A percentile compares a stretch with the other conserved stretches of the same genome.
Conservation (phyloP, 1,140 invertebrate species). For the Halictus rubicundus region DNA sequence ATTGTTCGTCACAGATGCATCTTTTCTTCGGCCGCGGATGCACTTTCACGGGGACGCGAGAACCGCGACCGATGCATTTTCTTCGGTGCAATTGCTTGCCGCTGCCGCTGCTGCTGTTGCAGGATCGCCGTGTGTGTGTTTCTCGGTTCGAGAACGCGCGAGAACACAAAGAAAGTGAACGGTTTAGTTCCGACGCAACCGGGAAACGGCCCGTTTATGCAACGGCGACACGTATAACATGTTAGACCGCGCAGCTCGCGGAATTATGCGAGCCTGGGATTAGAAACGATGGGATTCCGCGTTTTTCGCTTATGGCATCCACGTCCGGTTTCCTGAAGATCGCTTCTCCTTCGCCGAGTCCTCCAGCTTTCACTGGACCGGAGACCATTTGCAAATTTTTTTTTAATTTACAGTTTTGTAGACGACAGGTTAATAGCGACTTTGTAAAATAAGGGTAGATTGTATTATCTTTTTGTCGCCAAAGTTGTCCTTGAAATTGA, state of each 20-base stretch:
- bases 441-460: no score
- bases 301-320: not conserved
- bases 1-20: slow-evolving; percentile 30
- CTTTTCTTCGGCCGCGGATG: slow-evolving; percentile 4
- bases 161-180: slow-evolving; percentile 62
- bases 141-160: not conserved
- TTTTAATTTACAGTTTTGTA: no score
- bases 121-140: not conserved
- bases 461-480: no score
- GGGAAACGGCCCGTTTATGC: slow-evolving; percentile 54
- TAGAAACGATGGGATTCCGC: not conserved
- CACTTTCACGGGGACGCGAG: slow-evolving; percentile 50
- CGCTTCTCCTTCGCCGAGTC: no score
- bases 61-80: not conserved
- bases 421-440: no score
- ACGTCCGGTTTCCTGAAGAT: no score
- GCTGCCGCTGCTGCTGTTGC: no score
- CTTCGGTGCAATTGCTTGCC: no score
- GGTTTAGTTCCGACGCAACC: slow-evolving; percentile 35
- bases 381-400: no score
- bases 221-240: not conserved
- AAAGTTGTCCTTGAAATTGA: no score
- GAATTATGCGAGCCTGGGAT: slow-evolving; percentile 17
- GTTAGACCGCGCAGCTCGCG: slow-evolving; percentile 20
- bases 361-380: no score